Base-by-base conservation (phyloP, 2,113 vertebrate species). In the Mungos mungo region DNA sequence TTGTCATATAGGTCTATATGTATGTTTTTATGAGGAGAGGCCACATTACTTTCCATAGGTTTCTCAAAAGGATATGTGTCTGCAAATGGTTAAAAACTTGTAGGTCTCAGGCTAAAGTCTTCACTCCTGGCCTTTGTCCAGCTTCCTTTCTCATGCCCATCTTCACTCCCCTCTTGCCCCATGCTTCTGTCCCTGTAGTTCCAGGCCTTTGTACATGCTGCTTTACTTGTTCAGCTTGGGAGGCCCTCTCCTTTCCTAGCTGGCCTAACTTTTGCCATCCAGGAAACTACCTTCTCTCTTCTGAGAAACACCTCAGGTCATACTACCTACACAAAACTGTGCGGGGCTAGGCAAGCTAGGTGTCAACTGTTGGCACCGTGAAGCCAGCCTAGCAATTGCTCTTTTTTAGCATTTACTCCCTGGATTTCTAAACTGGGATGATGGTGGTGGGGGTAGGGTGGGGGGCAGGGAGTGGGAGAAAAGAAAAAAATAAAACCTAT, bases 201-300 rank as follows among this genome's bases (percentile, higher is more conserved):
- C 54, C 68, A 77, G 87, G 25, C 29, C 74, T 7, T 65, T 45
- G 23, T 84, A 38, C 27, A 29, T 65, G 25, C 21, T 89, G 63
- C 33, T 95, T 77, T 45, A 33, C 18, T 90, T 83, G 50, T 19
- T 84, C 52, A 45, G 41, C 5, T 88, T 60, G 31, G 76, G 50
- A 76, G 60, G 13, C 52, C 29, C 21, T 25, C 86, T 80, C 63
- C 7, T 77, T 76, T 83, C 21, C 50, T 80, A 88, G 38, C 9
- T 66, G 66, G n/a, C 54, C 63, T 90, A 66, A 88, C 54, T 85
- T 82, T 14, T 74, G 72, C 35, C 68, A 94, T 45, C 38, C 50
- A 89, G 25, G 71, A 92, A 92, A 76, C 27, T 5, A 41, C 52
- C 81, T 83, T 90, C 31, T 89, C 76, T 88, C 82, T 95, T 96